Percentiles rank a stretch among this genome's conserved stretches.
phyloP scores from a whole-genome alignment of 1,140 invertebrate species.

The Galleria mellonella region DNA sequence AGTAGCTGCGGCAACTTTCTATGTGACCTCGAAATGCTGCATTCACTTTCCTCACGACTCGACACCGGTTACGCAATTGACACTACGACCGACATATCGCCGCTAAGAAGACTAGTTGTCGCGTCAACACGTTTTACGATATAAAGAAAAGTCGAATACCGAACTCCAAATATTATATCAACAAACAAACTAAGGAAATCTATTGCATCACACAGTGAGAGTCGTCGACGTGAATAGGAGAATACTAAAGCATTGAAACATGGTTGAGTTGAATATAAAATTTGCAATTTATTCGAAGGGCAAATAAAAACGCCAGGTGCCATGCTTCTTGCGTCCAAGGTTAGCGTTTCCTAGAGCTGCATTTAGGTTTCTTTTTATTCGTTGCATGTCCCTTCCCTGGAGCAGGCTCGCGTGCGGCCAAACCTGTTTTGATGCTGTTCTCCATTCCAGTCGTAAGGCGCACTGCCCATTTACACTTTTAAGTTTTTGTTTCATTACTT shows the following conservation, averaged over 20 bases:
- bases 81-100: conserved; percentile 57
- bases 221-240: conserved; percentile 5
- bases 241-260: no score
- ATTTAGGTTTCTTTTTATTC: conserved; percentile 70
- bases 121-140: conserved; percentile 5
- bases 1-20: conserved; percentile 60
- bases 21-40: conserved; percentile 70
- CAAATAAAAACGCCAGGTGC: conserved; percentile 71
- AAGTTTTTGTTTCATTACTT: conserved; percentile 29
- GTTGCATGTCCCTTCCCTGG: conserved; percentile 60
- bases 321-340: conserved; percentile 65
- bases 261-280: conserved; percentile 6
- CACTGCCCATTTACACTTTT: conserved; percentile 40
- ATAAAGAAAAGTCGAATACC: neutral
- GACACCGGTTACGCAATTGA: conserved; percentile 66
- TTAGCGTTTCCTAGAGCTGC: conserved; percentile 71
- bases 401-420: conserved; percentile 63
- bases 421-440: conserved; percentile 60
- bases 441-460: conserved; percentile 49
- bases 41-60: conserved; percentile 69
- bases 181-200: neutral
- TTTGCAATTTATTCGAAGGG: conserved; percentile 61
- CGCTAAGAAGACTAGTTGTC: conserved; percentile 7
- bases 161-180: conserved; percentile 15
- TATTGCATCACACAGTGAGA: conserved; percentile 16